Evolutionary conservation across 2,888 invertebrate genomes (phyloP), one percentile per base, ranked within the genome.

Genomic region (Dryocosmus kuriphilus): DNA sequence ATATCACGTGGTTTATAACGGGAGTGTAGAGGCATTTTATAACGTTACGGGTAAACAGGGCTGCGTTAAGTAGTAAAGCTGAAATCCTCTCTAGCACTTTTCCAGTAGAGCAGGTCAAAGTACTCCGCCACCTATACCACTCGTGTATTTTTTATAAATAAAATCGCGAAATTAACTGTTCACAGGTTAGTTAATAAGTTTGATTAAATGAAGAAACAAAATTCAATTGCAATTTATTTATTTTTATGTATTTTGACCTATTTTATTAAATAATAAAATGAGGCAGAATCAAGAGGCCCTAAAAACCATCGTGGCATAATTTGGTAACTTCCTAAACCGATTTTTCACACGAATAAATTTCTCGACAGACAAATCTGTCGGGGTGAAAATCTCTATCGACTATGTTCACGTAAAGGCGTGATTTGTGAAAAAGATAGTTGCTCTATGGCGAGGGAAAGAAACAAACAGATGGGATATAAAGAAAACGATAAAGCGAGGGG

Each of bases 1-100:
- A 88, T 88, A 87, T 90, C 87, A 88, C 85, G 84, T 85, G 85
- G 86, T 90, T 89, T 87, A 88, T 87, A 88, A 87, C 87, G 82
- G 77, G 84, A 75, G 76, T 74, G 80, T 83, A 83, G 83, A 82
- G n/a, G 79, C 79, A 80, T 79, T 84, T 85, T 83, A 82, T 82
- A 81, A 77, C 83, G 84, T 89, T 86, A 86, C 86, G 83, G 83
- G 85, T 86, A 88, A 87, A 86, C 86, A 86, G 86, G 82, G 79
- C 78, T 81, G 81, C 85, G 85, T 86, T 87, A 86, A 88, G 88
- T 88, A 88, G 86, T 83, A 83, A 85, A 79, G 77, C 65, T 78
- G 32, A 61, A 78, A 67, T 71, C 38, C 60, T 75, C 79, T 65
- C 63, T 79, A 77, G 75, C 62, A 79, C 78, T 73, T 65, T 79